Evolutionary conservation across 37 sponge, comb jelly and placozoan species (phyloP).

Genomic region (Crambe crambe): DNA sequence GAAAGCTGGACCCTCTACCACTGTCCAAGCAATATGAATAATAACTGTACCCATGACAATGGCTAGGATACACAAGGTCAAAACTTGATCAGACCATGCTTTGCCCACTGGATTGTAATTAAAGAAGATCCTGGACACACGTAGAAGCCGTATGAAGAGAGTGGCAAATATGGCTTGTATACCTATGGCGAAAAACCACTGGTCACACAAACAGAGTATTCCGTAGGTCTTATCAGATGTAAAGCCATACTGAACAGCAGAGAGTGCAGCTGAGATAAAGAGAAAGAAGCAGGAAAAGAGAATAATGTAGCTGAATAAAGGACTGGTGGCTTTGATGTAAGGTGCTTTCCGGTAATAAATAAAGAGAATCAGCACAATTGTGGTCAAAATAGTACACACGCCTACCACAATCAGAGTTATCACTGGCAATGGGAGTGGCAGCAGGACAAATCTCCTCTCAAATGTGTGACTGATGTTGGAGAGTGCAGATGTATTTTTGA

Average conservation of each 20-base stretch:
- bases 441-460: not conserved
- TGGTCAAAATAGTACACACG: not conserved
- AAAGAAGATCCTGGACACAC: conserved; percentile 18
- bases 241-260: not conserved
- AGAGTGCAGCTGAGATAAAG: not conserved
- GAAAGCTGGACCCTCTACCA: not conserved
- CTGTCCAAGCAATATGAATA: conserved; percentile 20
- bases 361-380: conserved; percentile 14
- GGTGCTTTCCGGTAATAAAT: conserved; percentile 1
- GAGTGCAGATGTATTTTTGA: not conserved
- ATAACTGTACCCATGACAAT: not conserved
- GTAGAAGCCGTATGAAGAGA: conserved; percentile 21
- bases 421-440: not conserved
- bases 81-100: conserved; percentile 22
- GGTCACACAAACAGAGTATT: conserved; percentile 3
- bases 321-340: conserved; percentile 53
- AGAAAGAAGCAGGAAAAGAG: conserved; percentile 36
- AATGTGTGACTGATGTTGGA: not conserved
- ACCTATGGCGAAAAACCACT: conserved; percentile 25
- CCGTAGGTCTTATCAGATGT: not conserved
- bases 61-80: conserved; percentile 4
- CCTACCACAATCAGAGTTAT: not conserved
- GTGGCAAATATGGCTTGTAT: conserved; percentile 29
- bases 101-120: conserved; percentile 9
- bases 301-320: conserved; percentile 37